phyloP scores from a whole-genome alignment of 2,888 invertebrate species.

The Torymus aiolomorphi region DNA sequence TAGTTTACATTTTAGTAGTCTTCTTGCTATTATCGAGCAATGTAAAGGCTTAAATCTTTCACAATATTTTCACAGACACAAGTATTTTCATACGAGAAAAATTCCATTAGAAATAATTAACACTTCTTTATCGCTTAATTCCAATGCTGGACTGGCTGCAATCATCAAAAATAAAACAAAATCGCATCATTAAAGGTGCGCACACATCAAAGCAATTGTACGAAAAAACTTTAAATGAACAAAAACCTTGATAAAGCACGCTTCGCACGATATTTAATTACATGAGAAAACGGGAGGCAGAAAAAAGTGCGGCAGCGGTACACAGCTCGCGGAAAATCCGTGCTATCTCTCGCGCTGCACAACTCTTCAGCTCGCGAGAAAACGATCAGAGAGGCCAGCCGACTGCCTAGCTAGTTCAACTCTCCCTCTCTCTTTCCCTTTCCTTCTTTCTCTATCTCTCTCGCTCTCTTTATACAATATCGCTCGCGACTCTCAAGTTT shows the following conservation, averaged over 20 bases:
- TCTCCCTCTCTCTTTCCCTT: slow-evolving; percentile 4
- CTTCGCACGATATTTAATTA: slow-evolving; percentile 41
- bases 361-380: slow-evolving; percentile 21
- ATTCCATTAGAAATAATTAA: background rate
- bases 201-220: slow-evolving; percentile 12
- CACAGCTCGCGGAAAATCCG: slow-evolving; percentile 37
- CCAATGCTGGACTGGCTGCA: background rate
- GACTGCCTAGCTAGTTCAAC: slow-evolving; percentile 4
- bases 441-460: background rate
- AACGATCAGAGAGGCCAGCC: slow-evolving; percentile 38
- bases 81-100: background rate
- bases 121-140: slow-evolving; percentile 8
- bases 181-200: slow-evolving; percentile 25
- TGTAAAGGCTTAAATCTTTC: background rate
- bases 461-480: slow-evolving; percentile 28
- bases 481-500: slow-evolving; percentile 37
- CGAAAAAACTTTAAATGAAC: slow-evolving; percentile 1
- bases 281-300: slow-evolving; percentile 19
- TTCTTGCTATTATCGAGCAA: too few species aligned
- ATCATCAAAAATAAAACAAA: slow-evolving; percentile 30
- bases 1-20: too few species aligned
- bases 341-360: background rate
- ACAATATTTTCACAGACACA: background rate
- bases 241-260: slow-evolving; percentile 16
- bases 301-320: slow-evolving; percentile 15